Base-by-base conservation (phyloP, 2,888 invertebrate species). In the Chymomyza amoena region DNA sequence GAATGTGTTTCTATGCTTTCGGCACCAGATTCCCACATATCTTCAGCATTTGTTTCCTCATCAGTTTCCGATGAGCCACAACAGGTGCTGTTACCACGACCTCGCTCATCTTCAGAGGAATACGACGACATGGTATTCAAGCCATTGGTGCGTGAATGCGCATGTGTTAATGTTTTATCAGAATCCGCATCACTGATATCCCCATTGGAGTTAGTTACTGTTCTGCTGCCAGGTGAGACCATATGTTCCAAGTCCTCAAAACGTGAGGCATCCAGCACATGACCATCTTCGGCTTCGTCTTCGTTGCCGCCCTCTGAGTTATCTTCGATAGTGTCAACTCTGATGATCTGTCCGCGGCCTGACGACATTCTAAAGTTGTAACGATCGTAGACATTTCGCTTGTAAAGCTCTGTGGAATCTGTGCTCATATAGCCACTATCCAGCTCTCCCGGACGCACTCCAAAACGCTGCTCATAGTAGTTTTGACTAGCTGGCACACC, bases 1-100 rank as follows among this genome's bases (percentile, higher is more conserved):
- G 96, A 97, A 92, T 97, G 96, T 0, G 97, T 97, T 87, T 96
- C 97, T 36, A 96, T 93, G 92, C 96, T 97, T 90, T 97, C 97
- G 4, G 96, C 97, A 0, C 97, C 97, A 28, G 96, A 97, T 92
- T 97, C 97, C 92, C 96, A 96, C 75, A 96, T 94, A 9, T 95
- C 96, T 88, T 96, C 96, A 51, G 95, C 95, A 73, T 95, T 93
- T n/a, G 95, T 95, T 36, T 95, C 96, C 89, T 90, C 90, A 73
- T 96, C 96, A 86, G 91, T 90, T 68, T 90, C 89, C 94, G 96
- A 90, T 1, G 91, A 91, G 13, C 90, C 89, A 56, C 89, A 89
- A 20, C 91, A 96, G 94, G 84, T 94, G 93, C 92, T 94, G 93
- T 79, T 93, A 92, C 77, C 93, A 89, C 80, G 95, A 16, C 95